Evolutionary conservation across 2,797 vertebrate species (phyloP), one percentile per base, ranked within the genome.

Genomic region (Chromobotia macracanthus): DNA sequence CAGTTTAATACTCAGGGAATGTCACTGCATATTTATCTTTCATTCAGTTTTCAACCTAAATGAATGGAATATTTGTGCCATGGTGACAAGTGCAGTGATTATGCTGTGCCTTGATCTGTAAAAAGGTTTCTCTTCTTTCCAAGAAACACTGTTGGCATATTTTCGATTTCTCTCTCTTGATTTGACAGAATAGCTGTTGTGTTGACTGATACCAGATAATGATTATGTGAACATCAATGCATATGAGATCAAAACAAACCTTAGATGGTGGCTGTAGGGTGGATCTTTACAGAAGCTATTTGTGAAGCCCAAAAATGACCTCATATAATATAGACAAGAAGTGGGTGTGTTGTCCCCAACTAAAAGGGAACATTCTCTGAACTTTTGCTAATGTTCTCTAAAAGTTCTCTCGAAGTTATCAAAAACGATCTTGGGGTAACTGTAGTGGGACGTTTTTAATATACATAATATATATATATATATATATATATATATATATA

Each of bases 51-150:
- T 16, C 31, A 56, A 23, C 55, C 13, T 61, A 51, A 38, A 51
- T 70, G 2, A 58, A 21, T 60, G 7, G 23, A 25, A 58, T 77
- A 68, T 69, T 69, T 69, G 23, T 46, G 5, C 1, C 6, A 35
- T 50, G 66, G 23, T 50, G 44, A 38, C 56, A 78, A 63, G 19
- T 35, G 25, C 53, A 23, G n/a, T 50, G 51, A 12, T 25, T 23
- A 70, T 71, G 28, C 60, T 25, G n/a, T 35, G n/a, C 25, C 60
- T 51, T 70, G 56, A 44, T 66, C 15, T 41, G 53, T 44, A 1
- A 64, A 16, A 46, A 23, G n/a, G n/a, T 55, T 44, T 2, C 55
- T 25, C 18, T 56, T 13, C 50, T 19, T 56, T 28, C 5, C 15
- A 71, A 38, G 31, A 51, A 35, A 35, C 16, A 13, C 23, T 1